Base-by-base conservation (phyloP, 1,140 invertebrate species). In the Belonocnema kinseyi region DNA sequence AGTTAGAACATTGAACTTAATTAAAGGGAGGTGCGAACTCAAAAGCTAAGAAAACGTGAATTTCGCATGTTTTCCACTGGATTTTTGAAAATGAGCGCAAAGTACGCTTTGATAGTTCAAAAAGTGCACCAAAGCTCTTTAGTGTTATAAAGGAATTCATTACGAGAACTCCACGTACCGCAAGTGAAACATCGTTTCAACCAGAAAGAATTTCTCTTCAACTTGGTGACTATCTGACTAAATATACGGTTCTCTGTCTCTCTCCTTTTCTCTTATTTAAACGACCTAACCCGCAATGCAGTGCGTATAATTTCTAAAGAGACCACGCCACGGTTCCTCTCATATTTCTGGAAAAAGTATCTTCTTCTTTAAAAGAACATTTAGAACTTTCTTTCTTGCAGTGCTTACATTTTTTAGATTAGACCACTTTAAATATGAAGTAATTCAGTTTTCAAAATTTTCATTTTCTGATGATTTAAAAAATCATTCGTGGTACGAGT, bases 321-420 rank as follows among this genome's bases (percentile, higher is more conserved):
- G 58, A 61, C 26, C 21, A 26, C 12, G 21, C 26, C 21, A 26
- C 12, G 21, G 19, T 61, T 61, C 33, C 58, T 61, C 26, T 12
- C 6, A 61, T 61, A 61, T 61, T 61, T 61, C 21, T 61, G 33
- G 21, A 4, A 6, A 61, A 19, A 61, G 13, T 14, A 26, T 61
- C 16, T 13, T 61, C 26, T 10, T 13, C 58, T 61, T 61, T 33
- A 61, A 61, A 26, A 33, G 21, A 61, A 61, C 16, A 61, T 61
- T 61, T 61, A 40, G 58, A 61, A 61, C 58, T 61, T 61, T 61
- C 56, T 61, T 61, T 61, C 26, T 16, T 61, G 11, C 19, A 61
- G 26, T 26, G 26, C 19, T 13, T 8, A 61, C 13, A 26, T 26
- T 26, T 26, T 26, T 26, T 26, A 26, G 21, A 26, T 26, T 1